Base-by-base conservation (phyloP, 2,888 invertebrate genomes). In the Gerris lacustris region DNA sequence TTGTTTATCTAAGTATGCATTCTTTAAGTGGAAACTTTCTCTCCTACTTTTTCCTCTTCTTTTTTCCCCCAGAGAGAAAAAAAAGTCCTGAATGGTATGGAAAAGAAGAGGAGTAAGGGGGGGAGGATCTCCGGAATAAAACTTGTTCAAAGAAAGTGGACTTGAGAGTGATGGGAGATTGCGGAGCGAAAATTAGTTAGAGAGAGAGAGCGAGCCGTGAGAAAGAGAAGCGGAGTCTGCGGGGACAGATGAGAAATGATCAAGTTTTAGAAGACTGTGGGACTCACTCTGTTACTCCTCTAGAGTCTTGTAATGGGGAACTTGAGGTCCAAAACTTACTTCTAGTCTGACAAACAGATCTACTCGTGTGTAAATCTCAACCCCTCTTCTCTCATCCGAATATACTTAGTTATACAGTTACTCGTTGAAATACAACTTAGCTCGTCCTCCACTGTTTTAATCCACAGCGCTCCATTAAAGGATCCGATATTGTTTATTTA, bases 1-100 rank as follows among this genome's bases (percentile, higher is more conserved):
- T 55, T 55, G 55, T 55, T 55, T 55, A 55, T 55, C 55, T 55
- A 55, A 55, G 55, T 55, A 55, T 55, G 55, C 55, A 55, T 55
- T 55, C 55, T 55, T 55, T 55, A 55, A 55, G 55, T 55, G 55
- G 55, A 55, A 55, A 55, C 55, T 55, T 55, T 55, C 15, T 55
- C 15, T 55, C 9, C 55, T 55, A 55, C 31, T 31, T 31, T 5
- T 55, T 55, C 15, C 15, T 55, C 15, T 55, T 11, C 55, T 55
- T 11, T 31, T 31, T 31, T 31, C 4, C 31, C 31, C 31, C 31
- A 5, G 15, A 55, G 55, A 5, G 15, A 55, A 55, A 55, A 55
- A 55, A 55, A 55, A 15, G 47, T 55, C 55, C 15, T 55, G 55
- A 55, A 55, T 55, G 15, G 11, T 55, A n/a, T 11, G 11, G 11